Base-by-base conservation (phyloP, 1,140 invertebrate genomes). In the Chrysoperla carnea region DNA sequence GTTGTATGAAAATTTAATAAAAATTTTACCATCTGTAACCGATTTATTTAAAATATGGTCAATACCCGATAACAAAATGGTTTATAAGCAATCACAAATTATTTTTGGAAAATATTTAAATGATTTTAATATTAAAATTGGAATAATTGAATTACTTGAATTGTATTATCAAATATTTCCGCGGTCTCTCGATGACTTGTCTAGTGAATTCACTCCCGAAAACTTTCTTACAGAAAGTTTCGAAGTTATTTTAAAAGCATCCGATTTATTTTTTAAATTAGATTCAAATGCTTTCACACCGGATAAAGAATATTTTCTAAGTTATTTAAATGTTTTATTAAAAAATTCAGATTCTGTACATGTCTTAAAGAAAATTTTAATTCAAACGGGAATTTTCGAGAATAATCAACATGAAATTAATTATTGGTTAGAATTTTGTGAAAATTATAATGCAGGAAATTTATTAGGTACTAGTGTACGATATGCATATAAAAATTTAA, bases 301-400 rank as follows among this genome's bases (percentile, higher is more conserved):
- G 3, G 60, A 68, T 23, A 68, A 72, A 47, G 48, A 67, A 36
- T 64, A 73, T 42, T 81, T 81, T 44, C 67, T 57, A 33, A 57
- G 68, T 36, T 60, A 72, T 12, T 58, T 77, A 42, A 52, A 60
- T n/a, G 68, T 73, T 43, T 14, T 35, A 15, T 12, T 50, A 49
- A 36, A 14, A 33, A 33, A 33, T 41, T 1, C 57, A 62, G 39
- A 52, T 53, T 1, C 60, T 53, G 6, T 40, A 50, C 38, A 50
- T 66, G 17, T 52, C 76, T 17, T 58, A 59, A 40, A 58, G 57
- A 8, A 64, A 81, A 35, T 66, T 83, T 27, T 67, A 61, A 47
- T 69, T 66, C 31, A 73, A 70, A 1, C 62, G 64, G 37, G 60
- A 79, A 42, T 82, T 81, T 57, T 68, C 76, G 52, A 66, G 62